Evolutionary conservation across 92 coral and sea anemone species (phyloP), one percentile per base, ranked within the genome.

Genomic region (Porites evermanni): DNA sequence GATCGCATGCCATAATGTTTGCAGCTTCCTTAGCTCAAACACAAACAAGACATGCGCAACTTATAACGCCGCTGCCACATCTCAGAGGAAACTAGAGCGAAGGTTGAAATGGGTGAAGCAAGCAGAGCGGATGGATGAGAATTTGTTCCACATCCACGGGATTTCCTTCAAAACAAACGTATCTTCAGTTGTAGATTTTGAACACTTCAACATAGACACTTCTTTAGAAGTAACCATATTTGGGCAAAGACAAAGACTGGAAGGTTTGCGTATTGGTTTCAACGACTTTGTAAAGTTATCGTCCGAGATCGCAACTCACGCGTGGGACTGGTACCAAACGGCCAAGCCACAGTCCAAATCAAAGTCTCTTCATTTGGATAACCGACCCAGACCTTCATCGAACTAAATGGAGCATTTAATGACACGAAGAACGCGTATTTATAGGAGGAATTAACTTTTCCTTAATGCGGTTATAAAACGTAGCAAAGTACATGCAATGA

Each of bases 221-320:
- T 89, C 93, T 54, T 88, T 97, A 21, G 98, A 97, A 83, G 89
- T 93, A 32, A 97, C 99, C 67, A 88, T 97, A 86, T 95, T 97
- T 90, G 99, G 99, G 56, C 93, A 97, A 64, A 86, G 93, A 72
- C 94, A 95, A 70, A 75, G 76, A 21, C 91, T 97, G 12, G 88
- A 80, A 19, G 99, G 99, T 7, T 84, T 95, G 19, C 88, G 86
- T 79, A 86, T 97, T 58, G 85, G 84, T 8, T 92, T 97, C 76
- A 94, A 94, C 58, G 94, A 92, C 20, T 97, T 97, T 77, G 92
- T 96, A 12, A 93, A 89, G 24, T 90, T 97, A 44, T 92, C 98
- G 10, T 87, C 99, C 11, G 98, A 95, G 88, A 93, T 97, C 53
- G 99, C 99, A 19, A 93, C 84, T 74, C 87, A 97, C 63, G 99